Percentiles rank a stretch among this genome's conserved stretches.
Conservation (phyloP, 2,888 invertebrate species). For the Hyppa rectilinea region DNA sequence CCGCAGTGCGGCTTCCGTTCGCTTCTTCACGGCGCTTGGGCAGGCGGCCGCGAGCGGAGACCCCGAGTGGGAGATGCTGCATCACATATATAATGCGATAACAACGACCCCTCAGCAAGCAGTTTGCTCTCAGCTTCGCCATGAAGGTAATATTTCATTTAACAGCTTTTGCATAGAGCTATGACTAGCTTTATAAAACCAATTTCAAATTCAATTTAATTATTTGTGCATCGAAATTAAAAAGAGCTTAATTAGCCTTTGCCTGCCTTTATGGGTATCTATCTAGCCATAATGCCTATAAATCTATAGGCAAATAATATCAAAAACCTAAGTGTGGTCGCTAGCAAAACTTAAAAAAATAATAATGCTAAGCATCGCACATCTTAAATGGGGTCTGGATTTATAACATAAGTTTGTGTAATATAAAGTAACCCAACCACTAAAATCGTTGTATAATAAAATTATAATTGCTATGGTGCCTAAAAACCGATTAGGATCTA, state of each 20-base stretch:
- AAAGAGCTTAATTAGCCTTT: neutral
- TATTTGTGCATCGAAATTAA: conserved; percentile 7
- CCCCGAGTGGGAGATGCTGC: conserved; percentile 83
- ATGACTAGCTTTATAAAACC: neutral
- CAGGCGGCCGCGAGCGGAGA: conserved; percentile 67
- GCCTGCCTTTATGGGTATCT: neutral
- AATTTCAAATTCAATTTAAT: neutral
- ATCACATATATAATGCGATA: conserved; percentile 84
- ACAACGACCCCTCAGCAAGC: conserved; percentile 82
- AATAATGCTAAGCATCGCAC: neutral
- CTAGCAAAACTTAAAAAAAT: neutral
- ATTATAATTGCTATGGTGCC: neutral
- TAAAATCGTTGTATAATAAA: neutral
- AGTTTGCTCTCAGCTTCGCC: conserved; percentile 86
- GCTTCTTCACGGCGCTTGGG: conserved; percentile 78
- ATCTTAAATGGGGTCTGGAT: neutral
- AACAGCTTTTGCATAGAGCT: conserved; percentile 29
- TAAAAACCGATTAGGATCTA: neutral
- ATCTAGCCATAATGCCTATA: neutral
- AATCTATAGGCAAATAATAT: neutral
- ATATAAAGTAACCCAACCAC: too few relatives aligned
- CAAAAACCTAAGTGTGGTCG: neutral
- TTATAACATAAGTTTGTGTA: too few relatives aligned
- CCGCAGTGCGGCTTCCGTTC: conserved; percentile 85
- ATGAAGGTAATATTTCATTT: conserved; percentile 84